phyloP scores from a whole-genome alignment of 2,888 invertebrate genomes.

The Caenorhabditis sp. region DNA sequence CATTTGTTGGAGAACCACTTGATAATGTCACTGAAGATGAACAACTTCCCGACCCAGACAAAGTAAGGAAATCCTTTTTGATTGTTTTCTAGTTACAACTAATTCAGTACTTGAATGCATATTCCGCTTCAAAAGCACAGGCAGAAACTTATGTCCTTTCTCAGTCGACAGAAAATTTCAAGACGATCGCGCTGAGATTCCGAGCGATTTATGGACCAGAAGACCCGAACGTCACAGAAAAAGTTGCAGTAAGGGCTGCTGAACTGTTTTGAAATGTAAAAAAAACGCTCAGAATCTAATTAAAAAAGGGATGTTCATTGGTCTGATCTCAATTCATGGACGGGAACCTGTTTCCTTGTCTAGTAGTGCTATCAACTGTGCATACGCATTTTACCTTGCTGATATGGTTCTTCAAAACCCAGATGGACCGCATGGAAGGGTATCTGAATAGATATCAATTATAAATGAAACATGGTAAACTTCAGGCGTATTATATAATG shows the following conservation, averaged over 20 bases:
- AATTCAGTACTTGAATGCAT: slow-evolving; percentile 51
- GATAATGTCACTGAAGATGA: slow-evolving; percentile 25
- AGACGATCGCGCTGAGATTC: slow-evolving; percentile 41
- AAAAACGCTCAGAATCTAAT: slow-evolving; percentile 45
- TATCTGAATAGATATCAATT: background rate
- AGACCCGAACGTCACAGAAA: slow-evolving; percentile 54
- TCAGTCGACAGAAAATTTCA: slow-evolving; percentile 27
- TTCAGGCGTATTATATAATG: slow-evolving; percentile 48
- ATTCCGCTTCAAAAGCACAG: slow-evolving; percentile 43
- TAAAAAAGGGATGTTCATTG: slow-evolving; percentile 24
- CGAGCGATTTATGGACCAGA: slow-evolving; percentile 54
- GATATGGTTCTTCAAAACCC: slow-evolving; percentile 27
- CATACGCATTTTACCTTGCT: slow-evolving; percentile 32
- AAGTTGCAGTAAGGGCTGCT: slow-evolving; percentile 39
- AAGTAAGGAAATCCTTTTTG: no score
- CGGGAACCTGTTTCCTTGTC: slow-evolving; percentile 39
- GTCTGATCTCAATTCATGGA: slow-evolving; percentile 29
- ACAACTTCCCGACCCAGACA: slow-evolving; percentile 16
- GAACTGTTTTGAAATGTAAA: background rate
- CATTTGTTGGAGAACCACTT: slow-evolving; percentile 34
- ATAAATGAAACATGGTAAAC: background rate
- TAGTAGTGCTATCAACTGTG: slow-evolving; percentile 34
- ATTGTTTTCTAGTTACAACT: no score
- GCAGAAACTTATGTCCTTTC: slow-evolving; percentile 35
- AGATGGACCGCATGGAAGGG: slow-evolving; percentile 42